These are phyloP conservation scores for Bombus confusus DNA, from an alignment of 1,140 invertebrate genomes.

Conservation along the genomic window DNA sequence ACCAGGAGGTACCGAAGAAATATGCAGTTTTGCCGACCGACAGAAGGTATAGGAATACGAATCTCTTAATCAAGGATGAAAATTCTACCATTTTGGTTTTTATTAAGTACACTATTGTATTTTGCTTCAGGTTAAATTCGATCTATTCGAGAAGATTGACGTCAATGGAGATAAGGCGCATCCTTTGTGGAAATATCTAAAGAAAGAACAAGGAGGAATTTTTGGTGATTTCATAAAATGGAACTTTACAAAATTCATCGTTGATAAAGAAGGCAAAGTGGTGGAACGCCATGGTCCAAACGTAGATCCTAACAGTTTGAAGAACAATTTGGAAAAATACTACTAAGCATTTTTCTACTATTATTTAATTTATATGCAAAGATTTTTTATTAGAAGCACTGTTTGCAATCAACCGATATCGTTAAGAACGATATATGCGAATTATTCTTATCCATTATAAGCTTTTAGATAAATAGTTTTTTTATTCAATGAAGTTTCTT, in stretches of 20 bases:
- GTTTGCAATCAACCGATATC: neutral
- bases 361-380: neutral
- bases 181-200: slow-evolving; percentile 94
- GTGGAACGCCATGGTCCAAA: slow-evolving; percentile 93
- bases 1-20: slow-evolving; percentile 87
- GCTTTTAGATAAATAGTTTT: neutral
- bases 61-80: neutral
- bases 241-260: slow-evolving; percentile 99
- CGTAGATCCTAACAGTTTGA: slow-evolving; percentile 88
- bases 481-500: neutral
- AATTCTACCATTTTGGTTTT: neutral
- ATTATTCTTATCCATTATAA: neutral
- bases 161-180: slow-evolving; percentile 94
- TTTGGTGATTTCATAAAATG: slow-evolving; percentile 95
- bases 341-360: slow-evolving; percentile 80
- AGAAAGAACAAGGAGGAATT: slow-evolving; percentile 91
- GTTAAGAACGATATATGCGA: neutral
- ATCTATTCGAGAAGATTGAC: slow-evolving; percentile 89
- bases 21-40: slow-evolving; percentile 88
- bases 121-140: slow-evolving; percentile 77
- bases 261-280: slow-evolving; percentile 94
- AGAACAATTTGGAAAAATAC: slow-evolving; percentile 86
- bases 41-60: slow-evolving; percentile 86
- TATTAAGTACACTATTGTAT: neutral
- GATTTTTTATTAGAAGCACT: neutral